A percentile compares a stretch with the other conserved stretches of the same genome.
Evolutionary conservation across 1,140 invertebrate genomes (phyloP).

Genomic region (Aphis craccivora): DNA sequence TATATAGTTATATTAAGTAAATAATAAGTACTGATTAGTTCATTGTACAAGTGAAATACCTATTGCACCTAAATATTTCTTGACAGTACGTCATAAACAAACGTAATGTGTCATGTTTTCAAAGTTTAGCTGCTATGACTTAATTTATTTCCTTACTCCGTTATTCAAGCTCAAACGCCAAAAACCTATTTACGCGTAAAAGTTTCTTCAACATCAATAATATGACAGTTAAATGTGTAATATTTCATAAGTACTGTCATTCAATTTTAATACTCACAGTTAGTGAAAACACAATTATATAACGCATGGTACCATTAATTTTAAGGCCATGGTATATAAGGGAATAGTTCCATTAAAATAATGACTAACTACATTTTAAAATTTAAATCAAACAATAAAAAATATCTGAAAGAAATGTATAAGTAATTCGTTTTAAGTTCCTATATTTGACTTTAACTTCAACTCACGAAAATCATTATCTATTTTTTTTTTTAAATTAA

Average conservation of each 20-base stretch:
- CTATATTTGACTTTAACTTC: background rate
- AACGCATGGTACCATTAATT: background rate
- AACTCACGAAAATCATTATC: background rate
- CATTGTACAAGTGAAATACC: background rate
- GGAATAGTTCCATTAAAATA: background rate
- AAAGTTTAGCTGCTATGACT: background rate
- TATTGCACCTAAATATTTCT: background rate
- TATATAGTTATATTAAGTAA: background rate
- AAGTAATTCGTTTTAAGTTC: background rate
- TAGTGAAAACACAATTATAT: background rate
- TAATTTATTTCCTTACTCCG: background rate
- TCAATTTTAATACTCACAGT: background rate
- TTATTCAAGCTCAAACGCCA: background rate
- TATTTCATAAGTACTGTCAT: background rate
- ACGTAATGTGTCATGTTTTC: background rate
- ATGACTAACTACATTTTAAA: background rate
- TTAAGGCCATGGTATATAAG: background rate
- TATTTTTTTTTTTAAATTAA: background rate
- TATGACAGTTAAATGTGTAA: conserved; percentile 17
- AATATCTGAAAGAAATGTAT: background rate
- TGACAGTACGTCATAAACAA: background rate
- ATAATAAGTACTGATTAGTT: background rate
- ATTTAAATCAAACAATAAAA: background rate
- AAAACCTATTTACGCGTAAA: background rate
- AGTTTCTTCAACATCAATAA: background rate